Evolutionary conservation across 2,797 vertebrate genomes (phyloP), one percentile per base, ranked within the genome.

Genomic region (Gallinago stenura): DNA sequence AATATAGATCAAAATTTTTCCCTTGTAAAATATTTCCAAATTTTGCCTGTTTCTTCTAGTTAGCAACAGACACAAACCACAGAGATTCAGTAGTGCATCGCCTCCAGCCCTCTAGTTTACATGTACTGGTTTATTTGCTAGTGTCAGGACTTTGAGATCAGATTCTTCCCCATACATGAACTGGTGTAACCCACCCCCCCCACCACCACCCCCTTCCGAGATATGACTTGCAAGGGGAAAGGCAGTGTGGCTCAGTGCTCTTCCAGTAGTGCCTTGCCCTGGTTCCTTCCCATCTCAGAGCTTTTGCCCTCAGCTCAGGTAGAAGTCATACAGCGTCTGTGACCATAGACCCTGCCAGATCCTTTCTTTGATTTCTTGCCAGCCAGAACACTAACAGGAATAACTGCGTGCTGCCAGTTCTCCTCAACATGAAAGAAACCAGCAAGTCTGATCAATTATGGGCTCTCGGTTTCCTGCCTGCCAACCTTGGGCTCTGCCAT

Each of bases 401-500:
- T 43, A 41, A 41, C 5, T 22, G 2, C 3, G 0, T 19, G 14
- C 57, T 82, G 85, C 51, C 79, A 85, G 61, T 30, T 7, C 43
- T 66, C 16, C 46, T 28, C 33, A 15, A 12, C 7, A 8, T 22
- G 83, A 53, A 6, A 54, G 19, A 41, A 31, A 33, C 8, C 66
- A 19, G 12, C 4, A 4, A 2, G 25, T 4, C 53, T 51, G 64
- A 20, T 35, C 51, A 4, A 0, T 35, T 19, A 31, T 8, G 46
- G 22, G 21, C 51, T n/a, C 1, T 15, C 4, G 3, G 8, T 48
- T 3, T 78, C 71, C 68, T 79, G 46, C 16, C 48, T 0, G 0
- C 58, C 60, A 51, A 37, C 48, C 45, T 14, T 3, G 10, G 60
- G 30, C 45, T 84, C 19, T 1, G 4, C 72, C 45, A 6, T 15